Evolutionary conservation across 1,140 invertebrate genomes (phyloP).

Genomic region (Lepidurus apus): DNA sequence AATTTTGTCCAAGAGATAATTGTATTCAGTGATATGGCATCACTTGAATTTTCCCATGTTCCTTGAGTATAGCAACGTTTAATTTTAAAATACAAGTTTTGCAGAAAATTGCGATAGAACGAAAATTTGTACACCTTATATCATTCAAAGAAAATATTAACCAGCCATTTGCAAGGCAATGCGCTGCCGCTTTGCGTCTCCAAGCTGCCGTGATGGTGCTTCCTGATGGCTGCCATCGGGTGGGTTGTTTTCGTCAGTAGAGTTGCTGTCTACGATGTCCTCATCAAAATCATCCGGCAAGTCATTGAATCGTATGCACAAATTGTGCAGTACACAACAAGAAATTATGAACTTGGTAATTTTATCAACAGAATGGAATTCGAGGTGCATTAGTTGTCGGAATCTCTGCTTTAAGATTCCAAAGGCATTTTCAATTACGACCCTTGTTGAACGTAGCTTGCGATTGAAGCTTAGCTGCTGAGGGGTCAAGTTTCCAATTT

Average conservation of each 20-base stretch:
- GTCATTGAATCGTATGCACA: constrained; percentile 40
- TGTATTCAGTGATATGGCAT: too few relatives aligned
- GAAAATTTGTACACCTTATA: too few relatives aligned
- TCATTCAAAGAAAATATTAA: not conserved
- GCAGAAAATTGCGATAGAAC: too few relatives aligned
- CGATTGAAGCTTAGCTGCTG: not conserved
- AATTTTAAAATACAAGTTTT: not conserved
- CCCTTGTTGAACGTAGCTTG: not conserved
- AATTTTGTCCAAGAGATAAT: too few relatives aligned
- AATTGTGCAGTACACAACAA: constrained; percentile 44
- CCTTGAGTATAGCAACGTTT: too few relatives aligned
- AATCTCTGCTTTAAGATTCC: constrained; percentile 43
- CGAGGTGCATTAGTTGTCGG: constrained; percentile 40
- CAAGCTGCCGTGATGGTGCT: not conserved
- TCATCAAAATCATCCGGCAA: not conserved
- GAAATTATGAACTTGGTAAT: constrained; percentile 40
- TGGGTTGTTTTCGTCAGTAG: not conserved
- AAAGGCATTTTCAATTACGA: constrained; percentile 41
- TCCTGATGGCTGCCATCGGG: not conserved
- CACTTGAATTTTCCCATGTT: too few relatives aligned
- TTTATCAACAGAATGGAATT: constrained; percentile 39
- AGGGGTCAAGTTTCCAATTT: constrained; percentile 27
- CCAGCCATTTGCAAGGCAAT: not conserved
- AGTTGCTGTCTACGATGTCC: not conserved
- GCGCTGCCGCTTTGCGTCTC: not conserved